Conservation (phyloP, 1,140 invertebrate genomes). For the Diuraphis noxia region DNA sequence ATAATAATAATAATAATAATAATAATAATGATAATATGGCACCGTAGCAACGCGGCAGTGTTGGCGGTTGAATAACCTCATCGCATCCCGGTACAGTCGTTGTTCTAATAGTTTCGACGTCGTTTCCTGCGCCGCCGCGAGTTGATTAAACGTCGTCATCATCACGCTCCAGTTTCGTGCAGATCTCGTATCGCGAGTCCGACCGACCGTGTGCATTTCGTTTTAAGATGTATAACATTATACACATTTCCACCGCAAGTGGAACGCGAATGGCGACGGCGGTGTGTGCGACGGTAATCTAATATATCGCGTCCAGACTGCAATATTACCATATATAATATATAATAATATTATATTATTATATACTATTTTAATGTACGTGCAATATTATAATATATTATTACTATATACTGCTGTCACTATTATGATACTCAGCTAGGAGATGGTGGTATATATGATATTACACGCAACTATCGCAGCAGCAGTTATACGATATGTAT, state of each 20-base stretch:
- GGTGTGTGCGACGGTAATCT: not conserved
- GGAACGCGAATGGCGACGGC: not conserved
- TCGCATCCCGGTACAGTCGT: not conserved
- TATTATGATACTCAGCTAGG: not conserved
- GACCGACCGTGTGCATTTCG: not conserved
- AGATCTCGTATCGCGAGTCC: not conserved
- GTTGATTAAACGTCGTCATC: constrained; percentile 40
- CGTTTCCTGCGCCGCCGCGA: constrained; percentile 23
- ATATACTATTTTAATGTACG: not conserved
- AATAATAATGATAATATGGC: not conserved
- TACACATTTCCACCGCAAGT: constrained; percentile 7
- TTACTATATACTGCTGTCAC: not conserved
- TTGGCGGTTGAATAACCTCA: constrained; percentile 41
- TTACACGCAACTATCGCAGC: not conserved
- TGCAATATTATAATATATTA: not conserved
- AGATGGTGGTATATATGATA: not conserved
- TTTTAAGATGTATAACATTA: not conserved
- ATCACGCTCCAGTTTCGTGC: constrained; percentile 46
- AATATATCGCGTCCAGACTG: not conserved
- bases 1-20: not conserved
- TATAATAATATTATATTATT: not conserved
- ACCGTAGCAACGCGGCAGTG: not conserved
- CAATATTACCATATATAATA: not conserved
- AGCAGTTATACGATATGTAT: not conserved
- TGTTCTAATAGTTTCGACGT: constrained; percentile 28